Conservation (phyloP, 1,140 invertebrate species). For the Aphelenchoides fujianensis region DNA sequence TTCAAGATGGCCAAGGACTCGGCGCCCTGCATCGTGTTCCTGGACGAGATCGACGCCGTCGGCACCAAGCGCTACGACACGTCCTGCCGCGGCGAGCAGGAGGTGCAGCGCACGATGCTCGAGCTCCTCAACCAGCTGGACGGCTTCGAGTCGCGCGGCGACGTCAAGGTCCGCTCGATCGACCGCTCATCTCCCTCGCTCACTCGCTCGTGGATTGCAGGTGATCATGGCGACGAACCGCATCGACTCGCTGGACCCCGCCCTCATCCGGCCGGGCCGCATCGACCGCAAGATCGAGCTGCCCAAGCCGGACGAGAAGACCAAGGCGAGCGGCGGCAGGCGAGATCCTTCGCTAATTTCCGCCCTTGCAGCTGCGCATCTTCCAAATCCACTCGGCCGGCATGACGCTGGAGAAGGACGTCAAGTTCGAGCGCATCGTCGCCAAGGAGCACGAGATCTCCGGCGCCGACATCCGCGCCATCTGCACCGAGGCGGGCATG, state of each 20-base stretch:
- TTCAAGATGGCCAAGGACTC: constrained; percentile 50
- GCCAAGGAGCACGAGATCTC: constrained; percentile 42
- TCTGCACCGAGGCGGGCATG: no score
- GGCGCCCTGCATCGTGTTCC: constrained; percentile 52
- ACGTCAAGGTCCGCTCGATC: constrained; percentile 48
- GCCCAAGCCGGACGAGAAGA: constrained; percentile 64
- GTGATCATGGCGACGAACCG: constrained; percentile 67
- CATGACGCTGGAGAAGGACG: constrained; percentile 48
- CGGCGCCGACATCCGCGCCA: constrained; percentile 59
- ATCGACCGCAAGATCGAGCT: constrained; percentile 67
- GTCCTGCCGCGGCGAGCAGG: constrained; percentile 42
- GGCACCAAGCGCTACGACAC: constrained; percentile 55
- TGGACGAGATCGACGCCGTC: constrained; percentile 56
- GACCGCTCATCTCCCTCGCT: not conserved
- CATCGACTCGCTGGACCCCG: constrained; percentile 66
- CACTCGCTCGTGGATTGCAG: constrained; percentile 28
- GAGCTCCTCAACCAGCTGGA: constrained; percentile 61
- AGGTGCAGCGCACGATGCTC: constrained; percentile 56
- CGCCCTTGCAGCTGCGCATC: no score
- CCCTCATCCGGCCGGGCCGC: constrained; percentile 65
- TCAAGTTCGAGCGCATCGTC: constrained; percentile 50
- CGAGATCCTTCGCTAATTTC: no score
- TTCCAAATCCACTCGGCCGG: constrained; percentile 51
- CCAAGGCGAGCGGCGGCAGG: no score
- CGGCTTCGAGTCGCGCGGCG: constrained; percentile 54